Evolutionary conservation across 2,888 invertebrate genomes (phyloP), one percentile per base, ranked within the genome.

Genomic region (Sesamia inferens): DNA sequence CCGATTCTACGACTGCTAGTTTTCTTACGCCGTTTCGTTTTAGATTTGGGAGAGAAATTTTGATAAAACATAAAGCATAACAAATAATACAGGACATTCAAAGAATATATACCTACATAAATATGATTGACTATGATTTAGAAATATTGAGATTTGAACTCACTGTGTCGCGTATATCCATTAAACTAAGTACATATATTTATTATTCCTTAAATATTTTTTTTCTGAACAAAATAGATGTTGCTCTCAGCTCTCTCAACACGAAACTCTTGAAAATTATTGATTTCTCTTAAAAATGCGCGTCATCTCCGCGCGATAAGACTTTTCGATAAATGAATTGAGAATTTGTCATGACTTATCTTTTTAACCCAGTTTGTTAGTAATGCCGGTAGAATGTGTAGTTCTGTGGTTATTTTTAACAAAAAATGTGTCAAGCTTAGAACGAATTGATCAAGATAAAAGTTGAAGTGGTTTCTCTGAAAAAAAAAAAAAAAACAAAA

Each of bases 301-400:
- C n/a, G 31, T 65, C 62, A 66, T 51, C 48, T 22, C 71, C 55
- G n/a, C 24, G 61, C 48, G 76, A 76, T 76, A 76, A 76, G 67
- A 42, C 11, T 67, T 11, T 42, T 42, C 19, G 77, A 78, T 67
- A 78, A 67, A 24, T 42, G 66, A 55, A 44, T 70, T 44, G 61
- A 48, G 48, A 57, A 62, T 78, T 70, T 22, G 47, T 67, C 73
- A 79, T 79, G 68, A 79, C 42, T 79, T 74, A 78, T 79, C 78
- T 51, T 24, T 74, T 58, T 74, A 63, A 68, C 79, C 67, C 79
- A 74, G 54, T 79, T 79, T 72, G 4, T 42, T 79, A 55, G 54
- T 24, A 63, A 63, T 64, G 5, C 22, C 39, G 19, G 57, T 42
- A 47, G 57, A 79, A 68, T 55, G 67, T 70, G 69, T 74, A 74